Evolutionary conservation across 2,797 vertebrate species (phyloP), one percentile per base, ranked within the genome.

Genomic region (Hemitrygon akajei): DNA sequence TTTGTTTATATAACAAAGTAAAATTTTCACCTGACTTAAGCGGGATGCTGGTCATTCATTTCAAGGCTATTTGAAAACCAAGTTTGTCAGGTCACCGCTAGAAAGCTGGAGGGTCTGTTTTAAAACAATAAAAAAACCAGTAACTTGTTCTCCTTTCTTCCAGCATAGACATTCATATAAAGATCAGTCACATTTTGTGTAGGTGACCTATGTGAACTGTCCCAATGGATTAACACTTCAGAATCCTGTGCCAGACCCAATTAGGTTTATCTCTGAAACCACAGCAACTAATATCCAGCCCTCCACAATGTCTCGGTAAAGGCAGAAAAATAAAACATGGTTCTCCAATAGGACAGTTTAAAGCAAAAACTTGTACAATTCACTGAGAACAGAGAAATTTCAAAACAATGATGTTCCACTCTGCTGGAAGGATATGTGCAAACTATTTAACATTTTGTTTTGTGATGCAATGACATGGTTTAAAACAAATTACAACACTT

Each of bases 341-440:
- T 40, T 58, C 27, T 76, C 37, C 56, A 25, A 22, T 63, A 37
- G 60, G 37, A 89, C 20, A 66, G 60, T 89, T 66, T 89, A 34
- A 66, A 87, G 4, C 58, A 34, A 87, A 47, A n/a, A 66, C 9
- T 77, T n/a, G 76, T 34, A 27, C n/a, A 37, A 79, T 37, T 79
- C n/a, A 69, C 63, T 37, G 3, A 34, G 82, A 60, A 86, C 82
- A 86, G 82, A 63, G 63, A 66, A 89, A 89, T 89, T 89, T 66
- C 86, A 69, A 37, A 89, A 66, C 60, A 89, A 34, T 89, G 66
- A n/a, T 89, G 86, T 18, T 89, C 22, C 86, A 89, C 60, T 69
- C 86, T 89, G 86, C 63, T 89, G 86, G 63, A 89, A 89, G 63
- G n/a, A 69, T 89, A 89, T 87, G 84, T 87, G 84, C 84, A 87